Evolutionary conservation across 2,888 invertebrate genomes (phyloP).

Genomic region (Aspidapion aeneum): DNA sequence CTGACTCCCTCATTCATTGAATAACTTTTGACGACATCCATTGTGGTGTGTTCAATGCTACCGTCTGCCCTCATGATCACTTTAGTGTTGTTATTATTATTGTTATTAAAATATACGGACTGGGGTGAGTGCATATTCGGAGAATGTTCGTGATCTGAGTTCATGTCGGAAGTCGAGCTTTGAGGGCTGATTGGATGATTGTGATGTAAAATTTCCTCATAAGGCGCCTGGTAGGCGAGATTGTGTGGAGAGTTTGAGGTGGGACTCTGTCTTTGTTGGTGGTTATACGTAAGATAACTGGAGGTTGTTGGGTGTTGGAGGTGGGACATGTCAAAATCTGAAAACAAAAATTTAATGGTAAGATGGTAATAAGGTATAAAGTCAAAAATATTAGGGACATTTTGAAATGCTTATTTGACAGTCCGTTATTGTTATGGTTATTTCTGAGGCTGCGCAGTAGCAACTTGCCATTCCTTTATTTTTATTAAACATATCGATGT

Average conservation of each 20-base stretch:
- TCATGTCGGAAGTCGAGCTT: slow-evolving; percentile 31
- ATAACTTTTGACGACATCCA: no score
- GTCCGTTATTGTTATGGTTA: no score
- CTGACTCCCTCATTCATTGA: no score
- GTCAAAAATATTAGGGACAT: no score
- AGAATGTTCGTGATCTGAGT: slow-evolving; percentile 35
- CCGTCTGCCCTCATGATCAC: slow-evolving; percentile 42
- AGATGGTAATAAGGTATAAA: no score
- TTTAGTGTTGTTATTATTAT: slow-evolving; percentile 38
- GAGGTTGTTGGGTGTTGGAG: slow-evolving; percentile 36
- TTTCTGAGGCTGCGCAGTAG: no score
- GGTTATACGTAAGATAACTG: slow-evolving; percentile 33
- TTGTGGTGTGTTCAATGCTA: slow-evolving; percentile 42
- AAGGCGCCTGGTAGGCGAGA: slow-evolving; percentile 45
- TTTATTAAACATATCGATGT: no score
- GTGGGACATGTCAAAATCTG: slow-evolving; percentile 40
- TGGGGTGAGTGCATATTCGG: slow-evolving; percentile 39
- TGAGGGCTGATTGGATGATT: slow-evolving; percentile 39
- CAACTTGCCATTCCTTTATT: no score
- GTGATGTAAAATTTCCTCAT: slow-evolving; percentile 39
- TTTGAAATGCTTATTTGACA: no score
- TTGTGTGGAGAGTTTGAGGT: slow-evolving; percentile 38
- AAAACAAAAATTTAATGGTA: slow-evolving; percentile 27
- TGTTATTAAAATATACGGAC: slow-evolving; percentile 36
- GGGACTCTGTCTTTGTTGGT: slow-evolving; percentile 40